phyloP scores from a whole-genome alignment of 2,797 vertebrate species.

The Labeo calbasu region DNA sequence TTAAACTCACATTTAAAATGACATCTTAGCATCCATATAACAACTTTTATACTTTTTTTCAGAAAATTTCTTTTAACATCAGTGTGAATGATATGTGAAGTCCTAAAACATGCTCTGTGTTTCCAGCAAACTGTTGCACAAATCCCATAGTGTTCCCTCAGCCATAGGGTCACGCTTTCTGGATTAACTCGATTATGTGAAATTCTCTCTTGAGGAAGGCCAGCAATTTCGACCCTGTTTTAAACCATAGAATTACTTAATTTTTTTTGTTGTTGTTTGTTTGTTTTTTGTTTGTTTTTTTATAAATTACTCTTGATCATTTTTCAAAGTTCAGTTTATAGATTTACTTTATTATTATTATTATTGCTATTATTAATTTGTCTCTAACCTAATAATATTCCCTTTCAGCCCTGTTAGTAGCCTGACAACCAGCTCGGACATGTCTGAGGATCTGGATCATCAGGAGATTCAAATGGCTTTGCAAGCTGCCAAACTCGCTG shows the following conservation, averaged over 20 bases:
- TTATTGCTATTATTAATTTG: not conserved
- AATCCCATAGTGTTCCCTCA: not conserved
- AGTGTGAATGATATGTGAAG: not conserved
- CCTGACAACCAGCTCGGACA: slow-evolving; percentile 81
- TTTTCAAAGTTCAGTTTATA: not conserved
- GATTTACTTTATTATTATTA: not conserved
- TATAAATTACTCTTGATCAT: not conserved
- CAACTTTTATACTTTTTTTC: not conserved
- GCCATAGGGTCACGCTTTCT: slow-evolving; percentile 14
- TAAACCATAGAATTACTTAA: not conserved
- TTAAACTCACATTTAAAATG: too few relatives aligned
- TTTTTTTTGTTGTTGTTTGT: too few relatives aligned
- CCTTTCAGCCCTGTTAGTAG: slow-evolving; percentile 78
- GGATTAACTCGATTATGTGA: slow-evolving; percentile 14
- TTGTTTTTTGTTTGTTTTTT: not conserved
- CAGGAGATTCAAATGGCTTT: slow-evolving; percentile 84
- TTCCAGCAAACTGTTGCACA: not conserved
- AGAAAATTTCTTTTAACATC: not conserved
- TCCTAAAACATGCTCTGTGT: not conserved
- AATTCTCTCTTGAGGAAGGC: not conserved
- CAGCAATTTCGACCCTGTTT: not conserved
- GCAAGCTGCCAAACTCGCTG: slow-evolving; percentile 82
- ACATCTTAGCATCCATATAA: not conserved
- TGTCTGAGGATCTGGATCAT: slow-evolving; percentile 82
- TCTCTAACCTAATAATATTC: slow-evolving; percentile 12